Evolutionary conservation across 2,888 invertebrate species (phyloP), one percentile per base, ranked within the genome.

Genomic region (Halictus quadricinctus): DNA sequence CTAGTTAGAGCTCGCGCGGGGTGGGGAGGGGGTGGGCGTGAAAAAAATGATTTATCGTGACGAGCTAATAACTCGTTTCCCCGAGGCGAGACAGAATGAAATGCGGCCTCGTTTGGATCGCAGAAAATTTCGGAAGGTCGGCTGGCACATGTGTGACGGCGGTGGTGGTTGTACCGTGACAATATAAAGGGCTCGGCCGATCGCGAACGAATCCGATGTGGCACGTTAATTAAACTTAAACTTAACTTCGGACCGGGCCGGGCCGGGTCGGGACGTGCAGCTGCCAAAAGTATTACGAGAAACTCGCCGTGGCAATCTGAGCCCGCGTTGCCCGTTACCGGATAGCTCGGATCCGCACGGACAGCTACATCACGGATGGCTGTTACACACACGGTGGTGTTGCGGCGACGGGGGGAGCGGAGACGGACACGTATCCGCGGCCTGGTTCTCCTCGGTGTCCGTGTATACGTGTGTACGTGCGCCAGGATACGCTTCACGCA

Each of bases 181-280:
- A 79, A 81, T 87, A 78, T 66, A 78, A 87, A 79, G 46, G 83
- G 79, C 36, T 41, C 72, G 36, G 29, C 58, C 77, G 85, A 78
- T 84, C 80, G 60, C 85, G 58, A 85, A 88, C 79, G 87, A 89
- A 92, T 93, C 90, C 93, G 90, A 91, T 86, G 90, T 91, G 93
- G 92, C 92, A 93, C 92, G 91, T 93, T 93, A 93, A 93, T 93
- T 93, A 93, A 93, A 93, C 91, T 93, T 91, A 91, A 93, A 92
- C 90, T 92, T 92, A 87, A 91, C 91, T 93, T 88, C 88, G 80
- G 76, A 87, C 85, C 80, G 87, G 70, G 75, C 83, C 60, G 83
- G 85, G 81, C 21, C 54, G 54, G 70, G 74, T 50, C 84, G 84
- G 84, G 82, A 87, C 86, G 87, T 90, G 84, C 88, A 90, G 88